Evolutionary conservation across 92 coral and sea anemone species (phyloP), one percentile per base, ranked within the genome.

Genomic region (Umimayanthus kanabou): DNA sequence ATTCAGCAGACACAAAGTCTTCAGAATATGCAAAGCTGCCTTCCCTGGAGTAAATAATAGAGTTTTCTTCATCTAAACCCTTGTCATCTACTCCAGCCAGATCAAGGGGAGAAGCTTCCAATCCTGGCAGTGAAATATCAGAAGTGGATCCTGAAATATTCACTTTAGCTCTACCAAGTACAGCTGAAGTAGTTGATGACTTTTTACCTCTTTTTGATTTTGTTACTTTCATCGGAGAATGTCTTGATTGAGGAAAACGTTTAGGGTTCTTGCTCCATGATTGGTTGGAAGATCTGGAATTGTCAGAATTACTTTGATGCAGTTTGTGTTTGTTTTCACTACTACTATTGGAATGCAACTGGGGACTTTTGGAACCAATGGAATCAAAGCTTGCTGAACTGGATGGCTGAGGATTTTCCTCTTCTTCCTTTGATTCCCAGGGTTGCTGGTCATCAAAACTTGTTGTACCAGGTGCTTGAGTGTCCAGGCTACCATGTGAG

Each of bases 21-120:
- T 92, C 94, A 13, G 94, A 89, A 71, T 92, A 83, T 70, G 87
- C 39, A 83, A 83, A 92, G 55, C 92, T 92, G 42, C 71, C 92
- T 55, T 74, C 82, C 33, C 88, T 75, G 40, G 88, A 83, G 74
- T 70, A 82, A 15, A 82, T 47, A 69, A 43, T 33, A 4, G 78
- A 25, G 14, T 28, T 28, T 70, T 83, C 78, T 20, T 11, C 64
- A 47, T 69, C 87, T 9, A 67, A 67, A 26, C 25, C 42, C 18
- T 20, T 26, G 49, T 20, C 45, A 9, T 80, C 71, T 2, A 23
- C 86, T 67, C 30, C 29, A 28, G 28, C 43, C 86, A 16, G 25
- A 20, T 67, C 39, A 26, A 15, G 47, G 22, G 86, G 13, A 0
- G 33, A 43, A 18, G 37, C 39, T 80, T 39, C 79, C 5, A 40